Evolutionary conservation across 2,113 vertebrate species (phyloP).

Genomic region (Corythoichthys haematopterus): DNA sequence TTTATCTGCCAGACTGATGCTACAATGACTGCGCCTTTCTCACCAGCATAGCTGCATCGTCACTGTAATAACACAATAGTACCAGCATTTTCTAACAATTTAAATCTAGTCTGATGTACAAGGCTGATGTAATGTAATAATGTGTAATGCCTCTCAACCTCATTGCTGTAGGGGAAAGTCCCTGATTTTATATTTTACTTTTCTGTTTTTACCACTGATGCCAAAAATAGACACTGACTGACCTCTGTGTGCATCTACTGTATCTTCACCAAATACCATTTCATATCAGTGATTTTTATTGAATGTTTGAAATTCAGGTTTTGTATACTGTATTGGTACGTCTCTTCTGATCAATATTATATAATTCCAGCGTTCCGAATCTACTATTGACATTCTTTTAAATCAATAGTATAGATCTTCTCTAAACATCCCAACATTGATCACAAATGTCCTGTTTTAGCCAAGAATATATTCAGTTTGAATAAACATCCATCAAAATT

Average conservation of each 20-base stretch:
- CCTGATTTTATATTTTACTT: conserved; percentile 22
- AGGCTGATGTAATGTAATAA: conserved; percentile 11
- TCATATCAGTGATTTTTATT: conserved; percentile 21
- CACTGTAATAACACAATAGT: not conserved
- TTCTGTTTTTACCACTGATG: conserved; percentile 40
- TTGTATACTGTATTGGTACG: not conserved
- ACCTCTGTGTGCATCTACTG: conserved; percentile 38
- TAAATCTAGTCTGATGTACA: not conserved
- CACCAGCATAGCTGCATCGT: not conserved
- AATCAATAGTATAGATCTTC: conserved; percentile 29
- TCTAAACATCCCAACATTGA: conserved; percentile 14
- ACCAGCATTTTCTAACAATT: conserved; percentile 8
- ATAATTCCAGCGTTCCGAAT: conserved; percentile 9
- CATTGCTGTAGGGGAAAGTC: conserved; percentile 19
- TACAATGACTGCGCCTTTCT: conserved; percentile 5
- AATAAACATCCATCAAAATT: conserved; percentile 47
- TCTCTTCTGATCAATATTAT: conserved; percentile 38
- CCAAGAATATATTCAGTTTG: conserved; percentile 26
- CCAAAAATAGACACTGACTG: conserved; percentile 47
- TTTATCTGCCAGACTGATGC: not conserved
- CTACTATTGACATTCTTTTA: not conserved
- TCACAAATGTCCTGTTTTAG: conserved; percentile 18
- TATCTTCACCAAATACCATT: conserved; percentile 19
- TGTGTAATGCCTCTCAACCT: not conserved
- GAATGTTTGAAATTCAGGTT: conserved; percentile 36